Conservation (phyloP, 2,888 invertebrate genomes). For the Protonemura montana region DNA sequence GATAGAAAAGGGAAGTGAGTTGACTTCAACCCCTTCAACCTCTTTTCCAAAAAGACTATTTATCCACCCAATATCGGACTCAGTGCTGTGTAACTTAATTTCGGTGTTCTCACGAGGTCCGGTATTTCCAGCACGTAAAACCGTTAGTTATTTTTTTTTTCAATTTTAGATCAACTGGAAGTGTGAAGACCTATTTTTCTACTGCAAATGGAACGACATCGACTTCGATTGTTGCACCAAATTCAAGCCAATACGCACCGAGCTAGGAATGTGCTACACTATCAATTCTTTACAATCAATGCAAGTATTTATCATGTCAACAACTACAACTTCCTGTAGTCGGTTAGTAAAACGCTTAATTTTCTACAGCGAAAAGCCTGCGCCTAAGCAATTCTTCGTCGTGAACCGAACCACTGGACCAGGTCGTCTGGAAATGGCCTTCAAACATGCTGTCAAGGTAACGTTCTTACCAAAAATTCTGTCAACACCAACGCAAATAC, state of each 20-base stretch:
- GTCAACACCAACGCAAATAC: too few relatives aligned
- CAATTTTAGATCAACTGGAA: not conserved
- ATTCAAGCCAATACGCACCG: slow-evolving; percentile 57
- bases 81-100: too few relatives aligned
- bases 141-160: too few relatives aligned
- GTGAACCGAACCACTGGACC: not conserved
- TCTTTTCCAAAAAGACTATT: too few relatives aligned
- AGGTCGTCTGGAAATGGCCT: not conserved
- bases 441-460: slow-evolving; percentile 9
- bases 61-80: too few relatives aligned
- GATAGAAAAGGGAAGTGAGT: too few relatives aligned
- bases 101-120: too few relatives aligned
- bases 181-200: not conserved
- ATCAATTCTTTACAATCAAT: slow-evolving; percentile 56
- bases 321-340: not conserved
- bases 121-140: too few relatives aligned
- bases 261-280: slow-evolving; percentile 60
- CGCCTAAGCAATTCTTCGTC: not conserved
- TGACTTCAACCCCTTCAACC: too few relatives aligned
- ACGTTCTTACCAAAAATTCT: too few relatives aligned
- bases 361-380: not conserved
- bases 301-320: not conserved
- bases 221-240: slow-evolving; percentile 50
- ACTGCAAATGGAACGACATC: slow-evolving; percentile 51
- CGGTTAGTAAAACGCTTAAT: not conserved